Evolutionary conservation across 2,113 vertebrate genomes (phyloP).

Genomic region (Myodes glareolus): DNA sequence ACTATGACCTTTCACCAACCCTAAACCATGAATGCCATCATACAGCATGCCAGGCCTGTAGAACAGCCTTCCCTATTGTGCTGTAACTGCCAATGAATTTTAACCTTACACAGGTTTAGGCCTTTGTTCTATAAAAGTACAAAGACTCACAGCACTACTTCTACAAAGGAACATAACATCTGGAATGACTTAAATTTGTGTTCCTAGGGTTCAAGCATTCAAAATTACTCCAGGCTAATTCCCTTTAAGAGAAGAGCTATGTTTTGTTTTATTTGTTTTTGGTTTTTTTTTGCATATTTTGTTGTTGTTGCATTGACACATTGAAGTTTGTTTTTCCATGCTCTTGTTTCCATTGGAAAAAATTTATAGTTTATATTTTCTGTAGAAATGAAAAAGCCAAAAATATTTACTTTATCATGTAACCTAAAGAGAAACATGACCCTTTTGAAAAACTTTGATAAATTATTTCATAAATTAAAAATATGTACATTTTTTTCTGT

Average conservation of each 20-base stretch:
- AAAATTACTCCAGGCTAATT: background rate
- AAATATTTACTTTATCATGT: background rate
- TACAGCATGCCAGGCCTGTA: background rate
- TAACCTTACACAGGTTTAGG: background rate
- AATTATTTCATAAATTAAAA: background rate
- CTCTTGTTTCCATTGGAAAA: background rate
- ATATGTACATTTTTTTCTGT: background rate
- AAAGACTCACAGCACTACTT: background rate
- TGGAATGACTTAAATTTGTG: too few species aligned
- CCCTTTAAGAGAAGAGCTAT: background rate
- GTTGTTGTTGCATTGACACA: background rate
- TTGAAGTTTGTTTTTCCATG: background rate
- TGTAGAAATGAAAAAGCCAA: background rate
- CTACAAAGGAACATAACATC: background rate
- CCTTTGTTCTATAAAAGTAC: background rate
- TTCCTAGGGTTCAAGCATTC: background rate
- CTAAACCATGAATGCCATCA: background rate
- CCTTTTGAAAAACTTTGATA: background rate
- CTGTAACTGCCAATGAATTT: background rate
- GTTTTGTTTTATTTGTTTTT: too few species aligned
- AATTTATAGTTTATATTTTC: background rate
- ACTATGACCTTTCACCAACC: background rate
- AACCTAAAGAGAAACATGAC: background rate
- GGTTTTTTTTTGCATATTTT: too few species aligned
- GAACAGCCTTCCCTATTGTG: background rate